Percentiles rank a stretch among this genome's conserved stretches.
Conservation (phyloP, 1,140 invertebrate genomes). For the Dendrolimus kikuchii region DNA sequence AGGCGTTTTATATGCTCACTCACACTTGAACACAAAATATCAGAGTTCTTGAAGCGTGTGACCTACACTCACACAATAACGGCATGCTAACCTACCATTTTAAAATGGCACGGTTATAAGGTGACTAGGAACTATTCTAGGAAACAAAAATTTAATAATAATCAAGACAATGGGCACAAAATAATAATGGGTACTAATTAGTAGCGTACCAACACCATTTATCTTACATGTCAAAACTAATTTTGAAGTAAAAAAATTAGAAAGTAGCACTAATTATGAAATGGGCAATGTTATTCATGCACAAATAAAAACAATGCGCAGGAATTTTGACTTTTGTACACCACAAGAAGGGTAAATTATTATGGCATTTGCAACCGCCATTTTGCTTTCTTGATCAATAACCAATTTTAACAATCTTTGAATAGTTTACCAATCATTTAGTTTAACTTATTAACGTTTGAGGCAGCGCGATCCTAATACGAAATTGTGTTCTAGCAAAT, state of each 20-base stretch:
- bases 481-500: slow-evolving; percentile 26
- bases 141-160: slow-evolving; percentile 4
- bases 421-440: slow-evolving; percentile 12
- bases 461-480: slow-evolving; percentile 21
- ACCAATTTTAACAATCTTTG: slow-evolving; percentile 2
- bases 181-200: slow-evolving; percentile 2
- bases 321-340: neutral
- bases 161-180: slow-evolving; percentile 6
- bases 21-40: slow-evolving; percentile 47
- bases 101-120: neutral
- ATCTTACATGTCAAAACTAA: neutral
- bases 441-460: slow-evolving; percentile 10
- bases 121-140: slow-evolving; percentile 14
- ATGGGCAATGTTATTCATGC: slow-evolving; percentile 2
- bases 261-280: neutral
- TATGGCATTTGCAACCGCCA: slow-evolving; percentile 17
- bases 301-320: neutral
- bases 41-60: slow-evolving; percentile 36
- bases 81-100: neutral
- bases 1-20: slow-evolving; percentile 45
- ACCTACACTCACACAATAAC: slow-evolving; percentile 3
- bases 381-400: slow-evolving; percentile 14
- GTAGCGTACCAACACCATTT: slow-evolving; percentile 18
- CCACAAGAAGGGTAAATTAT: neutral
- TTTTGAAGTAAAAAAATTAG: neutral